Base-by-base conservation (phyloP, 2,113 vertebrate species). In the Engystomops pustulosus region DNA sequence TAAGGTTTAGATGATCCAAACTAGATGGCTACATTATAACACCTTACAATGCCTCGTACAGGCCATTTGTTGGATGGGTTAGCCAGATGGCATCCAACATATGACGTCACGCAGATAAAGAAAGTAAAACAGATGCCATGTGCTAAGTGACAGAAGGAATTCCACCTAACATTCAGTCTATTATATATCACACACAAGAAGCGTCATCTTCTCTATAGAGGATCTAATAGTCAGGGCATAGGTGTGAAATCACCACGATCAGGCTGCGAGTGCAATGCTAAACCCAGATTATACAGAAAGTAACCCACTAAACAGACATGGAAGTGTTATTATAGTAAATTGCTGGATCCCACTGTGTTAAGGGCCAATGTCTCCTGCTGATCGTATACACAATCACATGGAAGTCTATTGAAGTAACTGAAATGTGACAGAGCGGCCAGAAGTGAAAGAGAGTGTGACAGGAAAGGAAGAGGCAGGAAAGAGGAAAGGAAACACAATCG, bases 61-160 rank as follows among this genome's bases (percentile, higher is more conserved):
- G 70, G 71, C 53, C 70, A 83, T 83, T 83, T 83, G 65, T 34
- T 32, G 71, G 44, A 67, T 75, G 20, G 38, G 27, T 23, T 49
- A 65, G 27, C 53, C 81, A 83, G 70, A 83, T 83, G 81, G 81
- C 72, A 36, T 83, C 44, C 70, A 72, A 62, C 51, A 75, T 75
- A 51, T 75, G 53, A 83, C 49, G 69, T 75, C 55, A 83, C 23
- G 14, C 17, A 34, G 81, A 76, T 83, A 72, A 67, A 75, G 38
- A 74, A 58, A 75, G 25, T 62, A 65, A 62, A 34, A 32, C 71
- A 76, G 44, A 76, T 76, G 81, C 58, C 38, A 38, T 36, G 44
- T 51, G 30, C 72, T 47, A 65, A 4, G 38, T 51, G 70, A 71
- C 81, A 83, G 69, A 45, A 62, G 70, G 53, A 83, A 75, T 47